Evolutionary conservation across 2,113 vertebrate genomes (phyloP).

Genomic region (Mastomys coucha): DNA sequence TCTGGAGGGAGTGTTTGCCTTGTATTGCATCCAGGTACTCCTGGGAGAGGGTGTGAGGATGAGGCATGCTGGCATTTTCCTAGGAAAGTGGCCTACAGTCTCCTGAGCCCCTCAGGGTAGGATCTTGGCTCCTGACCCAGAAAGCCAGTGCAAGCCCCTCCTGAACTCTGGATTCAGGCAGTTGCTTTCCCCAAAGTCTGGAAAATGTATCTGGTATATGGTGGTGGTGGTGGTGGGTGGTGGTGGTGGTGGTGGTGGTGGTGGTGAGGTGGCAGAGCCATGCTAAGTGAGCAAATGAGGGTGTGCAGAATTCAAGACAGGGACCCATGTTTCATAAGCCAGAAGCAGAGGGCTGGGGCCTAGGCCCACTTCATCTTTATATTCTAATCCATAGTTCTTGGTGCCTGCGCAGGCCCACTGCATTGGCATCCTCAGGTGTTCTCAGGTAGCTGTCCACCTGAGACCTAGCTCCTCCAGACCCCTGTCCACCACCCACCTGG

Average conservation of each 20-base stretch:
- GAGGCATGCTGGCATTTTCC: background rate
- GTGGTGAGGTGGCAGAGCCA: fast-evolving
- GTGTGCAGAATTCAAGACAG: background rate
- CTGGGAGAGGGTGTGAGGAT: background rate
- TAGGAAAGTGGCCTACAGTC: background rate
- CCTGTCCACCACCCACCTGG: background rate
- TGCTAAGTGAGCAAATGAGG: fast-evolving
- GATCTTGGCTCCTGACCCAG: background rate
- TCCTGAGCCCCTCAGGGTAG: background rate
- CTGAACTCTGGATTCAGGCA: background rate
- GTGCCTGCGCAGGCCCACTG: background rate
- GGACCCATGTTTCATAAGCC: fast-evolving
- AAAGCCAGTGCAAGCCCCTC: background rate
- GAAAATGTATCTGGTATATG: background rate
- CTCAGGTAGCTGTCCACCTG: fast-evolving
- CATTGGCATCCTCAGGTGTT: background rate
- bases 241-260: fast-evolving
- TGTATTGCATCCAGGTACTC: constrained; percentile 76
- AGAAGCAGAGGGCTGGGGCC: background rate
- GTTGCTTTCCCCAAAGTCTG: background rate
- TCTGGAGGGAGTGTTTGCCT: constrained; percentile 67
- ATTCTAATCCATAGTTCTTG: background rate
- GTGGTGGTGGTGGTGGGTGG: background rate
- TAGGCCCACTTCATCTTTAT: background rate
- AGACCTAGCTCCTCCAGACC: fast-evolving